These are phyloP conservation scores for Pangasius mekongensis DNA, from an alignment of 2,797 vertebrate species.

Conservation along the genomic window DNA sequence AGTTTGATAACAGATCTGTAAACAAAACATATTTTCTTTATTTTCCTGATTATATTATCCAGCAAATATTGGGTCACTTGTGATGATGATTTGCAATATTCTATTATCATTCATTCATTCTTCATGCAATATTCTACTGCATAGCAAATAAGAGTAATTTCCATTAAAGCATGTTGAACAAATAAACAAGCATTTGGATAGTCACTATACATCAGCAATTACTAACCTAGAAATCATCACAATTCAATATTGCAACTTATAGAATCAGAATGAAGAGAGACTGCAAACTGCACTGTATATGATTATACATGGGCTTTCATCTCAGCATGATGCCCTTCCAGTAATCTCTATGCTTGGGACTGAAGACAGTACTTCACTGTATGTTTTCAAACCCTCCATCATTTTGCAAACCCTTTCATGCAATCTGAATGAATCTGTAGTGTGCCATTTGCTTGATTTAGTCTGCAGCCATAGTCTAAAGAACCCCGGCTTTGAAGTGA, in stretches of 20 bases:
- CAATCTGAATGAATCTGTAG: slow-evolving; percentile 31
- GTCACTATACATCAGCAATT: not conserved
- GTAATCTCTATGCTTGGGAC: slow-evolving; percentile 34
- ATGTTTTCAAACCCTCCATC: slow-evolving; percentile 58
- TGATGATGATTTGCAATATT: not conserved
- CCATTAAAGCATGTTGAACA: not conserved
- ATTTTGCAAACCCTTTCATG: slow-evolving; percentile 61
- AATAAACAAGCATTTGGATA: slow-evolving; percentile 2
- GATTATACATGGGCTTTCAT: slow-evolving; percentile 68
- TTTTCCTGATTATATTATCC: not conserved
- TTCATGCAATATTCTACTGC: not conserved
- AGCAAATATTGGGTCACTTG: not conserved
- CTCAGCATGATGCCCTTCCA: slow-evolving; percentile 60
- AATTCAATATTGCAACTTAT: not conserved
- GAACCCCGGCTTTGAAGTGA: slow-evolving; percentile 2
- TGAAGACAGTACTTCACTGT: slow-evolving; percentile 44
- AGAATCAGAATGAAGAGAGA: slow-evolving; percentile 43
- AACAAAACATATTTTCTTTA: not conserved
- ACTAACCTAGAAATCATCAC: not conserved
- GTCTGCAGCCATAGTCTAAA: not conserved
- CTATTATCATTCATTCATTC: not conserved
- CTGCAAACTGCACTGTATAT: slow-evolving; percentile 58
- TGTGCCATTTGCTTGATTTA: slow-evolving; percentile 12
- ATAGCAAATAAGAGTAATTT: slow-evolving; percentile 4
- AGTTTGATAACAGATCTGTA: not conserved